Conservation (phyloP, 2,888 invertebrate genomes). For the Herminia tarsipennalis region DNA sequence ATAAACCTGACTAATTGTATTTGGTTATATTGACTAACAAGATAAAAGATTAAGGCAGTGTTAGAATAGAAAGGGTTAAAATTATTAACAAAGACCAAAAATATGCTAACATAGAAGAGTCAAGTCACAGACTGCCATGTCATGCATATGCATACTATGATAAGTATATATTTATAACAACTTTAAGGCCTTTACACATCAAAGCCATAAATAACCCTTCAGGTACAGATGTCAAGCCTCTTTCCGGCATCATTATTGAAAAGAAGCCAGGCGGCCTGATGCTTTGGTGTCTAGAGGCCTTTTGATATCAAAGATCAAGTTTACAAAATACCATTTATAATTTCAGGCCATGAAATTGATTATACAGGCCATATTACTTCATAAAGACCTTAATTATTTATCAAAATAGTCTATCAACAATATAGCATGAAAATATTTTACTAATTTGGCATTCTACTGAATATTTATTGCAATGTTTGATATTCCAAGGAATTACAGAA, state of each 20-base stretch:
- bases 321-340: slow-evolving; percentile 32
- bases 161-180: slow-evolving; percentile 11
- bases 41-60: slow-evolving; percentile 20
- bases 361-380: slow-evolving; percentile 39
- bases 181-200: too few species aligned
- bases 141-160: slow-evolving; percentile 20
- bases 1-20: too few species aligned
- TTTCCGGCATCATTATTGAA: too few species aligned
- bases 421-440: slow-evolving; percentile 50
- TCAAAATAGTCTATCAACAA: slow-evolving; percentile 39
- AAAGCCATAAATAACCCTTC: too few species aligned
- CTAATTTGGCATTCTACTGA: slow-evolving; percentile 50
- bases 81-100: slow-evolving; percentile 17
- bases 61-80: slow-evolving; percentile 19
- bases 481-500: slow-evolving; percentile 23
- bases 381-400: slow-evolving; percentile 40
- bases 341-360: slow-evolving; percentile 44
- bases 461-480: slow-evolving; percentile 26
- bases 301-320: slow-evolving; percentile 27
- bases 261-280: too few species aligned
- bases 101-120: slow-evolving; percentile 36
- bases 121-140: slow-evolving; percentile 64
- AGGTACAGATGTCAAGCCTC: too few species aligned
- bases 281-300: too few species aligned
- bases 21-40: slow-evolving; percentile 15